These are phyloP conservation scores for Electrophaes corylata DNA, from an alignment of 2,888 invertebrate genomes.

Conservation along the genomic window DNA sequence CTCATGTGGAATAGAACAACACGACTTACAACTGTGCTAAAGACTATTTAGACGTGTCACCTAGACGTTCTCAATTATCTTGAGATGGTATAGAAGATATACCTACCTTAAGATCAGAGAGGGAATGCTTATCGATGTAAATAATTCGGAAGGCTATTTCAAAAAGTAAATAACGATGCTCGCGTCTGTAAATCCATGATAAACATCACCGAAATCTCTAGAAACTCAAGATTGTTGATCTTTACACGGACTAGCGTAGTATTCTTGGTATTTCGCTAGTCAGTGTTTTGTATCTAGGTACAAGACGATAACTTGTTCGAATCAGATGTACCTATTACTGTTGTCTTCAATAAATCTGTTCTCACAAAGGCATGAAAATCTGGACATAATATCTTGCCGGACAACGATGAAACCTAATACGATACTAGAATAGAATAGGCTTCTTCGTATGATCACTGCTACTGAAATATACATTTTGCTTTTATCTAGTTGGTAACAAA, in stretches of 20 bases:
- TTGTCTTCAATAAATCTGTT: not conserved
- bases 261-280: not conserved
- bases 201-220: not conserved
- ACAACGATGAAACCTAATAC: too few relatives aligned
- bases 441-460: too few relatives aligned
- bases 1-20: not conserved
- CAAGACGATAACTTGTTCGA: not conserved
- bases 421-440: too few relatives aligned
- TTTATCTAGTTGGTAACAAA: slow-evolving; percentile 26
- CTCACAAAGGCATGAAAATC: not conserved
- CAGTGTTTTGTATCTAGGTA: not conserved
- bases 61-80: not conserved
- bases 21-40: too few relatives aligned
- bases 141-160: not conserved
- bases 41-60: not conserved
- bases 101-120: not conserved
- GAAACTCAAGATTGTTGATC: not conserved
- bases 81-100: not conserved
- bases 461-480: slow-evolving; percentile 31
- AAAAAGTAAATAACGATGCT: not conserved
- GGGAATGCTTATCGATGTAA: not conserved
- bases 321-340: not conserved
- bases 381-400: not conserved
- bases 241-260: not conserved
- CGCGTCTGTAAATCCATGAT: not conserved